Conservation (phyloP, 1,140 invertebrate genomes). For the Asobara japonica region DNA sequence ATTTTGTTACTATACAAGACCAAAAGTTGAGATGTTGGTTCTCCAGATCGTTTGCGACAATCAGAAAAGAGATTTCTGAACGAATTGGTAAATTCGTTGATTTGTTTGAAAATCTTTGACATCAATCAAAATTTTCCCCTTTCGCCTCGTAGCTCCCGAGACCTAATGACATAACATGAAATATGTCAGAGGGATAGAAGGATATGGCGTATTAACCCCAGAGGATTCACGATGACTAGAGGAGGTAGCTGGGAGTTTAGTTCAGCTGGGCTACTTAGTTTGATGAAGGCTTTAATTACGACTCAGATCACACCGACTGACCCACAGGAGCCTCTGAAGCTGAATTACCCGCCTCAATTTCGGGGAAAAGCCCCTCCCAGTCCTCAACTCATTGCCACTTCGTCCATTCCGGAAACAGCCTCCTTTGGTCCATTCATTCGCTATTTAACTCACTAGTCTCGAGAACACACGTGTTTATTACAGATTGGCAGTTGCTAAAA, state of each 20-base stretch:
- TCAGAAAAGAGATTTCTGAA: no score
- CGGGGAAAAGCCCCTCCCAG: not conserved
- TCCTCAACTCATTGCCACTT: conserved; percentile 22
- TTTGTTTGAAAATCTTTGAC: no score
- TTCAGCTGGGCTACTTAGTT: conserved; percentile 30
- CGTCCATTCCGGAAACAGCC: not conserved
- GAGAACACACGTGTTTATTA: not conserved
- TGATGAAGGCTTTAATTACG: conserved; percentile 39
- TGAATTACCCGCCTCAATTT: not conserved
- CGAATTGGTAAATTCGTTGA: no score
- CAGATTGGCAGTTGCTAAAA: no score
- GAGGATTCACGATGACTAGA: not conserved
- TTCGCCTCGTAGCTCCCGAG: no score
- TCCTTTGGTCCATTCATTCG: not conserved
- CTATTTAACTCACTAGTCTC: not conserved
- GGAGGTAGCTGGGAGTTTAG: not conserved
- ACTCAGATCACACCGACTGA: conserved; percentile 35
- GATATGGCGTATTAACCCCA: not conserved
- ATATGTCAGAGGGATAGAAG: not conserved
- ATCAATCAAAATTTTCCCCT: no score
- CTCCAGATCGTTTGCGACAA: no score
- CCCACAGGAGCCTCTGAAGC: conserved; percentile 21
- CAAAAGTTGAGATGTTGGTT: no score
- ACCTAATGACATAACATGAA: no score
- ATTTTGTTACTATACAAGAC: no score